Conservation (phyloP, 2,797 vertebrate genomes). For the Enteromius unitaeniatus region DNA sequence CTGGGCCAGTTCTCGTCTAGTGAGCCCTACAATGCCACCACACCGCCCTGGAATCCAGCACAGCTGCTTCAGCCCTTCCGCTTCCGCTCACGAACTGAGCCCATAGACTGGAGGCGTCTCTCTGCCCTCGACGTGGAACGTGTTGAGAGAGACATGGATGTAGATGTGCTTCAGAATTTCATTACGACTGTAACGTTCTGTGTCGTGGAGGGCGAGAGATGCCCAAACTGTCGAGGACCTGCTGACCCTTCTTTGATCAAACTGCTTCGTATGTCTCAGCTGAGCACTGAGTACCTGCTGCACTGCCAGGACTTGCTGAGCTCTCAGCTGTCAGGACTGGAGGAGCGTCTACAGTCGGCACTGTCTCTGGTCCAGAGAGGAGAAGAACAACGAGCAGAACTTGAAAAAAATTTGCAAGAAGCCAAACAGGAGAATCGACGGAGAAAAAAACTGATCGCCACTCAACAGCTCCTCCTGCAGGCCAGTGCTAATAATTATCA, state of each 20-base stretch:
- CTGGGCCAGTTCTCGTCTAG: constrained; percentile 56
- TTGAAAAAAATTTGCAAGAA: constrained; percentile 65
- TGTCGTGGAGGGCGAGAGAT: constrained; percentile 72
- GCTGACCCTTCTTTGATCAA: constrained; percentile 76
- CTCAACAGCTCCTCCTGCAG: constrained; percentile 76
- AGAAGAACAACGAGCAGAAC: constrained; percentile 66
- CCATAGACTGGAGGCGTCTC: constrained; percentile 78
- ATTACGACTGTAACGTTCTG: constrained; percentile 76
- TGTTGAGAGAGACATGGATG: constrained; percentile 75
- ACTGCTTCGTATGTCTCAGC: constrained; percentile 80
- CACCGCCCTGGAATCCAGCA: constrained; percentile 38
- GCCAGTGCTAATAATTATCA: constrained; percentile 71
- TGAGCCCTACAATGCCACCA: constrained; percentile 19
- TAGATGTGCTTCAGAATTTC: constrained; percentile 77
- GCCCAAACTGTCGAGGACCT: constrained; percentile 72
- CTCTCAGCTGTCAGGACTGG: constrained; percentile 64
- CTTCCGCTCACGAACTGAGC: constrained; percentile 72
- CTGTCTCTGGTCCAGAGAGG: constrained; percentile 60
- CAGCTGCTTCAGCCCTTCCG: constrained; percentile 67
- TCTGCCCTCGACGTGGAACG: constrained; percentile 75
- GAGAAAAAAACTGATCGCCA: constrained; percentile 74
- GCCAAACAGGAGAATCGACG: constrained; percentile 73
- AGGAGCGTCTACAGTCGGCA: constrained; percentile 67
- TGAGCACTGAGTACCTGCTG: constrained; percentile 81
- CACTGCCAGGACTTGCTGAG: constrained; percentile 78